Percentiles rank a stretch among this genome's conserved stretches.
Evolutionary conservation across 2,113 vertebrate genomes (phyloP).

Genomic region (Xenopus borealis): DNA sequence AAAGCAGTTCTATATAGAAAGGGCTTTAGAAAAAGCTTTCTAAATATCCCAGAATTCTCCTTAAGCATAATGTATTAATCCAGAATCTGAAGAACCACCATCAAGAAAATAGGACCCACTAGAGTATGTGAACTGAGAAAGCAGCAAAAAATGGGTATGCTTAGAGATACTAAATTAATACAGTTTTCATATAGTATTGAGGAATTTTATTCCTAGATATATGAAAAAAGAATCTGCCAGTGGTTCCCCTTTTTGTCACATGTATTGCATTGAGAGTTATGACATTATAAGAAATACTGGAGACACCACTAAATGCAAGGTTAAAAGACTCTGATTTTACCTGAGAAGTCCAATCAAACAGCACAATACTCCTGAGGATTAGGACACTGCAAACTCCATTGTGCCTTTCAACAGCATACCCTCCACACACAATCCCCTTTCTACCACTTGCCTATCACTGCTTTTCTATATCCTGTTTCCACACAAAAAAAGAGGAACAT

Average conservation of each 20-base stretch:
- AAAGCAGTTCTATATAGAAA: no score
- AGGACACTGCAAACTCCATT: background rate
- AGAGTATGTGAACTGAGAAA: no score
- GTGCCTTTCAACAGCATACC: background rate
- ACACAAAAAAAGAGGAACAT: conserved; percentile 32
- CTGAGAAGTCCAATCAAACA: background rate
- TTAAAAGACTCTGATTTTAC: background rate
- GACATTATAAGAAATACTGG: no score
- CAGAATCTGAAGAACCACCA: no score
- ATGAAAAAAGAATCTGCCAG: background rate
- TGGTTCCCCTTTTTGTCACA: background rate
- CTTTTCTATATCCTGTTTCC: conserved; percentile 28
- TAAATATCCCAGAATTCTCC: no score
- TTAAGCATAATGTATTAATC: no score
- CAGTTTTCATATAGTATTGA: no score
- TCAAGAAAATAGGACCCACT: no score
- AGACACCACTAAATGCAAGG: no score
- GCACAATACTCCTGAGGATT: background rate
- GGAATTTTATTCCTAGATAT: background rate
- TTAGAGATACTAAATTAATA: no score
- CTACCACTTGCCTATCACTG: background rate
- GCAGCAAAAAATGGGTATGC: no score
- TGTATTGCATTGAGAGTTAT: background rate
- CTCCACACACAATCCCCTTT: background rate
- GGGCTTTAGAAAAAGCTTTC: no score